Base-by-base conservation (phyloP, 2,888 invertebrate species). In the Netelia inedita region DNA sequence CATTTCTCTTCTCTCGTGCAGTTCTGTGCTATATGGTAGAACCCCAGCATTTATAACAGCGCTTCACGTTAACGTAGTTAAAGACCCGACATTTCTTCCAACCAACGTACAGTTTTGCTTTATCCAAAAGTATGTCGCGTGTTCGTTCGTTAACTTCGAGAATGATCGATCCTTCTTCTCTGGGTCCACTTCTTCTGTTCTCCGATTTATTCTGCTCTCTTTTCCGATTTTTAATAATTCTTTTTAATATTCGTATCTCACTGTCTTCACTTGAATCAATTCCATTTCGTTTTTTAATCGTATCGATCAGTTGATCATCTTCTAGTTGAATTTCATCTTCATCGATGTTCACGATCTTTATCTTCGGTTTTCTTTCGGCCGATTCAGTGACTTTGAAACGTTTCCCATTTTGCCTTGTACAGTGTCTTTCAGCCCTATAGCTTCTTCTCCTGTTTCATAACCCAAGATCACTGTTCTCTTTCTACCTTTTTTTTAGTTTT, bases 21-120 rank as follows among this genome's bases (percentile, higher is more conserved):
- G 23, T 85, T 71, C 16, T 85, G 85, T 10, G 85, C 83, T 46
- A 79, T 82, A 21, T 83, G 83, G 43, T 79, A 68, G n/a, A 85
- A 11, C 82, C 82, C 85, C 82, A 85, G 43, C 79, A 82, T 43
- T 86, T 85, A 46, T 59, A 85, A 66, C 81, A 85, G 41, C 83
- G 11, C 11, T 43, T 61, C n/a, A 46, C 73, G 3, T 28, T 73
- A 1, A 61, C 23, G 10, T 73, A 59, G 19, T 73, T 46, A 23
- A 46, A 73, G 2, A 73, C 73, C 14, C 21, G 43, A 61, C 73
- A 73, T 35, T 61, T 59, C 10, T 23, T 46, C 66, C 21, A 21
- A 0, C 10, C 50, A 14, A 50, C 50, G 50, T 50, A 8, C 14
- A 50, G 11, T 9, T 50, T 50, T 11, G 14, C 11, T 50, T 50